These are phyloP conservation scores for Ylistrum balloti DNA, from an alignment of 1,140 invertebrate species.

Conservation along the genomic window DNA sequence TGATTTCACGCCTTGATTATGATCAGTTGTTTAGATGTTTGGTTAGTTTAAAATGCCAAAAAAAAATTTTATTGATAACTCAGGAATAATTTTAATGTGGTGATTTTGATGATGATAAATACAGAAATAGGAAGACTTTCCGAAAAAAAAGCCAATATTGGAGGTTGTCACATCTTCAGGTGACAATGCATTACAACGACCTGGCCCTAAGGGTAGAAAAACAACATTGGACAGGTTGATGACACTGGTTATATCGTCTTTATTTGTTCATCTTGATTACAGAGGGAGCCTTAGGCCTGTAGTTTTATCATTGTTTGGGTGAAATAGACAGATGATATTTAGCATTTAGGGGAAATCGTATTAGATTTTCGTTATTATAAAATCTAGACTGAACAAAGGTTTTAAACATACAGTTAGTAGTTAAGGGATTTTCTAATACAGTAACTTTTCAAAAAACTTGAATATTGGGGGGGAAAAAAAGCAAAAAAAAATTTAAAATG, in stretches of 20 bases:
- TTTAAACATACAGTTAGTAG: not conserved
- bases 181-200: not conserved
- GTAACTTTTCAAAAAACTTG: too few relatives aligned
- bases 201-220: not conserved
- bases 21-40: not conserved
- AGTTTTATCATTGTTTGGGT: not conserved
- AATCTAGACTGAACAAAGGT: not conserved
- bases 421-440: not conserved
- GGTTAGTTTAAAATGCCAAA: not conserved
- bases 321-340: too few relatives aligned
- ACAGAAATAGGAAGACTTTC: not conserved
- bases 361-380: not conserved
- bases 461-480: too few relatives aligned
- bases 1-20: not conserved
- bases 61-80: not conserved
- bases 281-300: not conserved
- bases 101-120: too few relatives aligned
- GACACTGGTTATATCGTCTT: not conserved
- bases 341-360: not conserved
- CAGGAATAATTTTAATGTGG: too few relatives aligned
- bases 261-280: constrained; percentile 20
- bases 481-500: not conserved
- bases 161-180: not conserved
- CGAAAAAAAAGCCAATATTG: not conserved
- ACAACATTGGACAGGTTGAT: not conserved